phyloP scores from a whole-genome alignment of 2,888 invertebrate species.

The Ecdyonurus torrentis region DNA sequence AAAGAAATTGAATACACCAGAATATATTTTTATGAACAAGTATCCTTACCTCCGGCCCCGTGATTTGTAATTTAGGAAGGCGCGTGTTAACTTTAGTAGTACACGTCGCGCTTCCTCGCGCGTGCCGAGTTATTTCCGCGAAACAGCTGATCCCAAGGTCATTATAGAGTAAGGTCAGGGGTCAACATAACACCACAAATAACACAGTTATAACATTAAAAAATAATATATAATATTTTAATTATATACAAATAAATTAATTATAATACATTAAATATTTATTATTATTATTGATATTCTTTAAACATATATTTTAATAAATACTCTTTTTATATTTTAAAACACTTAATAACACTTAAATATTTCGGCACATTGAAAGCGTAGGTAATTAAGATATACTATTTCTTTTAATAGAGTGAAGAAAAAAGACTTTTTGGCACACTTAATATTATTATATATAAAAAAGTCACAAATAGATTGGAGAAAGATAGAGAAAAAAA shows the following conservation, averaged over 20 bases:
- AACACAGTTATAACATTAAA: neutral
- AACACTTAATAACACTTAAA: too few relatives aligned
- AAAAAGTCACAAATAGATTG: too few relatives aligned
- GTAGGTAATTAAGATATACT: neutral
- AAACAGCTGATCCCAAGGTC: neutral
- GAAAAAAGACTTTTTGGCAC: neutral
- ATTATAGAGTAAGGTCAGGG: neutral
- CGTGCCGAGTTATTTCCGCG: neutral
- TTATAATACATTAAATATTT: neutral
- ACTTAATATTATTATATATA: too few relatives aligned
- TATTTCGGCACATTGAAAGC: neutral
- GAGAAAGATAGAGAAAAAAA: too few relatives aligned
- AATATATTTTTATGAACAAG: too few relatives aligned
- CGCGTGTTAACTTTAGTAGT: neutral
- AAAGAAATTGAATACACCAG: too few relatives aligned
- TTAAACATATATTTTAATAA: neutral
- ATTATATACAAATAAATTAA: neutral
- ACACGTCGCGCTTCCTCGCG: constrained; percentile 1
- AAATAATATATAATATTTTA: neutral
- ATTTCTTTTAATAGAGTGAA: neutral
- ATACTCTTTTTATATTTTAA: neutral
- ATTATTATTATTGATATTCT: too few relatives aligned
- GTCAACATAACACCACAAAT: neutral
- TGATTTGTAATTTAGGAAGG: neutral
- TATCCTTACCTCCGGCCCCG: neutral